Evolutionary conservation across 2,113 vertebrate genomes (phyloP).

Genomic region (Eulacestoma nigropectus): DNA sequence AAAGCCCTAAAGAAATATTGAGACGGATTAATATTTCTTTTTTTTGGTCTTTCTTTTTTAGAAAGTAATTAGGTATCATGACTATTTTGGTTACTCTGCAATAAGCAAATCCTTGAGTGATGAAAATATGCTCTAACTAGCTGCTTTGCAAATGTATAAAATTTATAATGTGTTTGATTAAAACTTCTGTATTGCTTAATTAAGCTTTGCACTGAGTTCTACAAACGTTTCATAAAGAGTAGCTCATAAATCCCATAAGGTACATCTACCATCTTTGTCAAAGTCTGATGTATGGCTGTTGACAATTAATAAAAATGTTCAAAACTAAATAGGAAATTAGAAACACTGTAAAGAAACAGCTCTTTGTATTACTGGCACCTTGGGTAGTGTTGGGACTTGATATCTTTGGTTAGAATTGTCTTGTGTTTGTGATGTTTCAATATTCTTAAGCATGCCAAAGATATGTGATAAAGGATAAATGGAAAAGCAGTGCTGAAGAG

Average conservation of each 20-base stretch:
- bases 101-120: not conserved
- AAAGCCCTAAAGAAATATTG: not conserved
- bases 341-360: not conserved
- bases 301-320: not conserved
- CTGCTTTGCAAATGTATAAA: not conserved
- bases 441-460: not conserved
- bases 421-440: not conserved
- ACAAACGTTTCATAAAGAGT: not conserved
- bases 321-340: not conserved
- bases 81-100: slow-evolving; percentile 28
- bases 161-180: not conserved
- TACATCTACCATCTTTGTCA: not conserved
- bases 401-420: not conserved
- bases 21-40: not conserved
- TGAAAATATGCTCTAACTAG: not conserved
- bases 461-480: not conserved
- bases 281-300: not conserved
- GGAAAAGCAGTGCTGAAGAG: not conserved
- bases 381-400: not conserved
- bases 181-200: not conserved
- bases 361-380: not conserved
- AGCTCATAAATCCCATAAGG: not conserved
- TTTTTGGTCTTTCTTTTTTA: not conserved
- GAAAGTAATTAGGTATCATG: not conserved
- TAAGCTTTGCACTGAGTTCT: not conserved